Conservation (phyloP, 1,140 invertebrate species). For the Eriocheir sinensis region DNA sequence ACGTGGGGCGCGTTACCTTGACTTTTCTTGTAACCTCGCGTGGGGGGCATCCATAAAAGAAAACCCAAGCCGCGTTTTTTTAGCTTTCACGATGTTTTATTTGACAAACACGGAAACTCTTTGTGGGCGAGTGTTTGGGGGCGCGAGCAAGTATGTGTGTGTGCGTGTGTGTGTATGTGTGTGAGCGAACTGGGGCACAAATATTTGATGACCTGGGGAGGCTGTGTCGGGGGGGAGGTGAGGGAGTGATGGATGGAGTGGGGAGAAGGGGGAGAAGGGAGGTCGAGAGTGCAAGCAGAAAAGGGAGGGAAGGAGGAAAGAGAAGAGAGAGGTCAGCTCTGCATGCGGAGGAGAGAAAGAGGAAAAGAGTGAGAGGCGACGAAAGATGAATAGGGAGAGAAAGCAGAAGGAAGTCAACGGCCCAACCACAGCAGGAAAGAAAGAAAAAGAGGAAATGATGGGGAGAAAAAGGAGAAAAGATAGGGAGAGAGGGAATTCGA, state of each 20-base stretch:
- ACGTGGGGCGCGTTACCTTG: background rate
- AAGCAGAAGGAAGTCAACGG: too few species aligned
- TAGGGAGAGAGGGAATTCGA: background rate
- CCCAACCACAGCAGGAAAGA: too few species aligned
- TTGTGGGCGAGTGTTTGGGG: constrained; percentile 20
- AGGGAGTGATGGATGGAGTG: background rate
- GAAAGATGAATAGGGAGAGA: too few species aligned
- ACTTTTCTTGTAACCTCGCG: too few species aligned
- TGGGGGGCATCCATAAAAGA: background rate
- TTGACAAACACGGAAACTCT: constrained; percentile 28
- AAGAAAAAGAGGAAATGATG: background rate
- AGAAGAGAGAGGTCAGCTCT: background rate
- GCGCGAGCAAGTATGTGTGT: background rate
- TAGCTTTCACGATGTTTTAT: constrained; percentile 28
- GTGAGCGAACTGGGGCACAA: background rate
- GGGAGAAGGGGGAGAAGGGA: background rate
- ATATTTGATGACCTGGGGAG: background rate
- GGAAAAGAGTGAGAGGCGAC: too few species aligned
- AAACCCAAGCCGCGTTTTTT: background rate
- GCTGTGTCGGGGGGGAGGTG: too few species aligned
- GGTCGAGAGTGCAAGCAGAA: background rate
- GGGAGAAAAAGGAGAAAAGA: background rate
- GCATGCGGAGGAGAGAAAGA: background rate
- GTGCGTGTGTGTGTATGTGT: background rate
- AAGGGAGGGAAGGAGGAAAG: background rate